Base-by-base conservation (phyloP, 2,888 invertebrate species). In the Chloroclysta siterata region DNA sequence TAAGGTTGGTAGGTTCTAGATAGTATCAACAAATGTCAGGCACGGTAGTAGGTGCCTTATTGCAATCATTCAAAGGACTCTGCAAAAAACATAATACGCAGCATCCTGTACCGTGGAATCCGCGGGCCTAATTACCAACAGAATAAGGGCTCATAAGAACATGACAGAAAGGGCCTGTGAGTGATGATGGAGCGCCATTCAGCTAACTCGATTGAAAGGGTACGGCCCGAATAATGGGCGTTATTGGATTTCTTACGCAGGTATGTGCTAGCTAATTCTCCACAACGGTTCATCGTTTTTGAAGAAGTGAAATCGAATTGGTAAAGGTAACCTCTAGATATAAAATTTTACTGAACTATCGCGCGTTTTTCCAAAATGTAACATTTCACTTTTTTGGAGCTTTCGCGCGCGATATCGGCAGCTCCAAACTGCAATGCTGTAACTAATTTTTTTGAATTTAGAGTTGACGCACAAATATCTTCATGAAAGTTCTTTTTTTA, bases 151-250 rank as follows among this genome's bases (percentile, higher is more conserved):
- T 76, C 75, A 36, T 75, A 72, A 75, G 79, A 75, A 80, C 74
- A 74, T 73, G 75, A 77, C 76, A 86, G 82, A 85, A 87, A 89
- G 79, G 85, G 79, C 77, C 80, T 81, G 82, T 77, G 81, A 82
- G 82, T 86, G 88, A 88, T 86, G 88, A 88, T 87, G 86, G 83
- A 84, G 84, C 75, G 75, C 87, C 83, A 88, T 91, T 89, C 85
- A 90, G 75, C 71, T 77, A 73, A 77, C 70, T 76, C 84, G 83
- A 88, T 88, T 89, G 87, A 89, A 89, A 88, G 88, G 88, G 86
- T 85, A 81, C 75, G 66, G 72, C 69, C 75, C 80, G 72, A 71
- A 81, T 80, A 83, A 84, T 80, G 73, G 72, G 66, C 71, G 68
- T 84, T 84, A 86, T 85, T 74, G 78, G 72, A 83, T 84, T 88